Evolutionary conservation across 2,888 invertebrate genomes (phyloP).

Genomic region (Rhagonycha fulva): DNA sequence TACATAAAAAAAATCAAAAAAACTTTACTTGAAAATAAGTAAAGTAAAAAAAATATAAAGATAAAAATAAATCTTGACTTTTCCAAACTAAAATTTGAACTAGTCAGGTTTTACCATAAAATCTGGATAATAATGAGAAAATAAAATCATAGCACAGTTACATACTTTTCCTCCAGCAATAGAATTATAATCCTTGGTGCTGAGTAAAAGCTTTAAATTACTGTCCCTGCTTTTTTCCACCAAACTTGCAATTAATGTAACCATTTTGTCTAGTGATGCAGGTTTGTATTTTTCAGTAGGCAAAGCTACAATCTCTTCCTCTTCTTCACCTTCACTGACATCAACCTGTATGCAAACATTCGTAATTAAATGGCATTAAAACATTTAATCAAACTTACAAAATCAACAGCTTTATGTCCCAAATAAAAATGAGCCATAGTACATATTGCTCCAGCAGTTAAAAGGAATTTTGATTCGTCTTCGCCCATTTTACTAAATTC

Average conservation of each 20-base stretch:
- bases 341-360: slow-evolving; percentile 54
- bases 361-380: not conserved
- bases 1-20: too few species aligned
- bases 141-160: slow-evolving; percentile 12
- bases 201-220: slow-evolving; percentile 73
- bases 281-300: slow-evolving; percentile 81
- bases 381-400: slow-evolving; percentile 56
- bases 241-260: slow-evolving; percentile 83
- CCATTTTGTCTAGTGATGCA: slow-evolving; percentile 94
- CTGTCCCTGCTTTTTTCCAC: slow-evolving; percentile 87
- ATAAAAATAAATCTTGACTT: not conserved
- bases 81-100: not conserved
- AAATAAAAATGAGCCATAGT: slow-evolving; percentile 92
- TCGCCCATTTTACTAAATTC: slow-evolving; percentile 96
- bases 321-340: slow-evolving; percentile 74
- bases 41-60: not conserved
- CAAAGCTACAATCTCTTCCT: slow-evolving; percentile 67
- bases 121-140: not conserved
- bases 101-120: not conserved
- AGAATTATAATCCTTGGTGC: slow-evolving; percentile 78
- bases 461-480: slow-evolving; percentile 86
- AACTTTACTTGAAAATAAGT: not conserved
- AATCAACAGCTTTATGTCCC: slow-evolving; percentile 78
- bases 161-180: slow-evolving; percentile 83
- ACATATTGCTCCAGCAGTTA: slow-evolving; percentile 85